Base-by-base conservation (phyloP, 2,113 vertebrate genomes). In the Hippopotamus amphibius region DNA sequence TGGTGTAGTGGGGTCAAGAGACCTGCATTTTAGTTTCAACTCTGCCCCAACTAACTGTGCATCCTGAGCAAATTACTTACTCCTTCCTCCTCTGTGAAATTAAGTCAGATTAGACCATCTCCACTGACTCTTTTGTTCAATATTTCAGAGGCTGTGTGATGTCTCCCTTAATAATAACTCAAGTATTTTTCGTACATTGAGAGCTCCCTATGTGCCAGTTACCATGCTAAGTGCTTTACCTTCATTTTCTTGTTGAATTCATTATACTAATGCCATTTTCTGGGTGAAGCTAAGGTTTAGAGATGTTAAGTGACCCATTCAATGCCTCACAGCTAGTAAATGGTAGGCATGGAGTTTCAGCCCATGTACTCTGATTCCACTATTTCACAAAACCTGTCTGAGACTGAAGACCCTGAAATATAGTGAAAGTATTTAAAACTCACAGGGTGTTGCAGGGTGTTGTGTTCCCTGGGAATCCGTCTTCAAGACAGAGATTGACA, bases 31-130 rank as follows among this genome's bases (percentile, higher is more conserved):
- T 72, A 76, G 19, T 85, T 90, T 97, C 53, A 88, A 6, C 71
- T 79, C 55, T 85, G 3, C 30, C 57, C 33, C 11, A 66, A 57
- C 21, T 43, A 66, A 72, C 41, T 53, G 63, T 50, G 48, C 15
- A 85, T 91, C 53, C 79, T 84, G 10, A 80, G 59, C 41, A 93
- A 96, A 69, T 91, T 61, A 65, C 41, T 94, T 76, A 57, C 82
- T 71, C 37, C 46, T 65, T 79, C 11, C 69, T 93, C 21, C 17
- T 77, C 61, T 92, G 22, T 80, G 66, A 96, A 77, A 77, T 57
- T 30, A 87, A 83, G 8, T 63, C 30, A 85, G 7, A 80, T 77
- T 74, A 92, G 43, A 50, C 66, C 22, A 91, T 69, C 30, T 59
- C 28, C 46, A 82, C 11, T 59, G 53, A 88, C 12, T 68, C 28